phyloP scores from a whole-genome alignment of 2,113 vertebrate species.

The Ploceus nigricollis region DNA sequence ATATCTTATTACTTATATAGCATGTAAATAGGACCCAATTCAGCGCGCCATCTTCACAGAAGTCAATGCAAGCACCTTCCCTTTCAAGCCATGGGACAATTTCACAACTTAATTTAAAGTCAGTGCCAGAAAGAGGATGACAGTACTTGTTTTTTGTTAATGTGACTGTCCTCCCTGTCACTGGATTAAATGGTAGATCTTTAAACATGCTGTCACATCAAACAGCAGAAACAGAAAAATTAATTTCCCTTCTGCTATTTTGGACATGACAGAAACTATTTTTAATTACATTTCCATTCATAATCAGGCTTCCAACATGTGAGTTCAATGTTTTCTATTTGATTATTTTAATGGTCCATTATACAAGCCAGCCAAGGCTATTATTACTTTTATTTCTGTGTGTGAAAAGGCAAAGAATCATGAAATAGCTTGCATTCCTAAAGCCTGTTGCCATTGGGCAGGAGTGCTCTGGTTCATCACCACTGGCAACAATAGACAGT shows the following conservation, averaged over 20 bases:
- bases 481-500: background rate
- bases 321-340: background rate
- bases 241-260: conserved; percentile 14
- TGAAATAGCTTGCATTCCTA: conserved; percentile 15
- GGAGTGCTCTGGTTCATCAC: background rate
- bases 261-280: background rate
- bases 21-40: background rate
- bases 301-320: background rate
- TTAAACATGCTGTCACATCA: background rate
- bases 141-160: background rate
- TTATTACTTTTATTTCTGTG: conserved; percentile 21
- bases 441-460: conserved; percentile 8
- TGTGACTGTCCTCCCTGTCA: background rate
- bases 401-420: conserved; percentile 10
- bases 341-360: background rate
- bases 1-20: background rate
- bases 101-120: background rate
- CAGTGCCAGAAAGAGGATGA: background rate
- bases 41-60: background rate
- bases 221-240: background rate
- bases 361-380: background rate
- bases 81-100: background rate
- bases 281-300: conserved; percentile 31
- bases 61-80: background rate
- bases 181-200: background rate